Evolutionary conservation across 2,797 vertebrate genomes (phyloP).

Genomic region (Chelon auratus): DNA sequence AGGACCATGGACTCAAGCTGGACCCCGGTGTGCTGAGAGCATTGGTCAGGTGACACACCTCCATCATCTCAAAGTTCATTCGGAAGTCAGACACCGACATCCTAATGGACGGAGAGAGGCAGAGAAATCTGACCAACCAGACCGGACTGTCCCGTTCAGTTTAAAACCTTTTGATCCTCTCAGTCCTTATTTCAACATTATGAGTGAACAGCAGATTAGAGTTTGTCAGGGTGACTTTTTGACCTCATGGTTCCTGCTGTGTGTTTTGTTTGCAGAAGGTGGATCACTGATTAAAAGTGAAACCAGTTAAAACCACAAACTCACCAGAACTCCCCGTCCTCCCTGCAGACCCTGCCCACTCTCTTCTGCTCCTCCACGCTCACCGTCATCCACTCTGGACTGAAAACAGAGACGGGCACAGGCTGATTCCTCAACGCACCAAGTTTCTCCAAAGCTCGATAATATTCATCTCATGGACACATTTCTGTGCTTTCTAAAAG

Average conservation of each 20-base stretch:
- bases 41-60: slow-evolving; percentile 83
- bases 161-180: neutral
- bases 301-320: slow-evolving; percentile 8
- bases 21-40: slow-evolving; percentile 18
- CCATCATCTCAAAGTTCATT: slow-evolving; percentile 79
- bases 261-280: slow-evolving; percentile 14
- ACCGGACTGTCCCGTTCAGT: no score
- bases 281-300: neutral
- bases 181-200: neutral
- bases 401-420: slow-evolving; percentile 35
- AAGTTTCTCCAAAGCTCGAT: no score
- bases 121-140: neutral
- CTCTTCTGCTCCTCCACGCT: slow-evolving; percentile 72
- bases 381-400: slow-evolving; percentile 77
- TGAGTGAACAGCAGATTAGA: no score
- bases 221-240: neutral
- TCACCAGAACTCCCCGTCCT: slow-evolving; percentile 88
- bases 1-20: slow-evolving; percentile 69
- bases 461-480: no score
- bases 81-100: slow-evolving; percentile 84
- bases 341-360: slow-evolving; percentile 58
- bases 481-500: no score
- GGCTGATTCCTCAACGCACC: no score
- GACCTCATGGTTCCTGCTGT: neutral
- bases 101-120: slow-evolving; percentile 63